These are phyloP conservation scores for Caranx melampygus DNA, from an alignment of 2,113 vertebrate species.

Conservation along the genomic window DNA sequence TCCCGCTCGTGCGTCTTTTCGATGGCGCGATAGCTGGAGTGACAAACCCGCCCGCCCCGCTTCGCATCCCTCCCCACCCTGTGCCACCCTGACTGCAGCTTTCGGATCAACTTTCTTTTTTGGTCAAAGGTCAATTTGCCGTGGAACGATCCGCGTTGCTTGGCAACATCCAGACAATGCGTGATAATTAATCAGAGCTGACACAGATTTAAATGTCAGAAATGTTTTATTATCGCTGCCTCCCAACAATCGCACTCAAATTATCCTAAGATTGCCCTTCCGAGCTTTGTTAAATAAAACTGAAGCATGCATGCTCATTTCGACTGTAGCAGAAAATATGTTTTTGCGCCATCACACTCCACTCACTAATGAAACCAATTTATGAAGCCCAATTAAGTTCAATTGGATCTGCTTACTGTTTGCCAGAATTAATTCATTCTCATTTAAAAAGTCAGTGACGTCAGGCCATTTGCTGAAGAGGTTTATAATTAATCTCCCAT, in stretches of 20 bases:
- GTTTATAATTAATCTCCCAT: slow-evolving; percentile 35
- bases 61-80: neutral
- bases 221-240: slow-evolving; percentile 25
- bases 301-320: slow-evolving; percentile 12
- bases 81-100: neutral
- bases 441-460: slow-evolving; percentile 23
- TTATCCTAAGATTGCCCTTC: slow-evolving; percentile 18
- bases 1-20: slow-evolving; percentile 13
- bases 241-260: slow-evolving; percentile 2
- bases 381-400: slow-evolving; percentile 8
- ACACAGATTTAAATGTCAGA: slow-evolving; percentile 44
- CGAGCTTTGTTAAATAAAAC: slow-evolving; percentile 16
- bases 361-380: slow-evolving; percentile 26
- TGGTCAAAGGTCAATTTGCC: slow-evolving; percentile 47
- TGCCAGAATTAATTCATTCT: slow-evolving; percentile 18
- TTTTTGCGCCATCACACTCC: neutral
- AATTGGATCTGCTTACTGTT: slow-evolving; percentile 32
- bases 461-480: slow-evolving; percentile 29
- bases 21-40: slow-evolving; percentile 23
- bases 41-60: slow-evolving; percentile 26
- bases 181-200: slow-evolving; percentile 15
- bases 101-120: slow-evolving; percentile 7
- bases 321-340: slow-evolving; percentile 16
- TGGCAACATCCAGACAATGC: slow-evolving; percentile 22
- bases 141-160: neutral